phyloP scores from a whole-genome alignment of 2,888 invertebrate genomes.

The Seira musarum region DNA sequence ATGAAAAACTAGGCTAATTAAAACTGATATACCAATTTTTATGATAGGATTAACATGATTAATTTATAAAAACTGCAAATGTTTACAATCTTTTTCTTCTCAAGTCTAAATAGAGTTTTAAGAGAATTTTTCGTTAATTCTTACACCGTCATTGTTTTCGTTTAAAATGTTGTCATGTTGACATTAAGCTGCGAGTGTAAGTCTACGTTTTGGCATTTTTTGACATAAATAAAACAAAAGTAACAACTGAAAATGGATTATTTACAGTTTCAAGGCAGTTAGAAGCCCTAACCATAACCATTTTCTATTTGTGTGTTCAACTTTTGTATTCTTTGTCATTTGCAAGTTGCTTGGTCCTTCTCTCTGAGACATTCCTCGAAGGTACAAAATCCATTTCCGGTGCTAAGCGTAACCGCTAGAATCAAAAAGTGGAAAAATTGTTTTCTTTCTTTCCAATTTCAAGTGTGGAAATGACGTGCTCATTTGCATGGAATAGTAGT shows the following conservation, averaged over 20 bases:
- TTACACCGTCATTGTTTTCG: too few species aligned
- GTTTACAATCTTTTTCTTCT: constrained; percentile 47
- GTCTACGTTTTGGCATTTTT: constrained; percentile 3
- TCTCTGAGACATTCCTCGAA: constrained; percentile 18
- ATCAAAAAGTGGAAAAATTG: neutral
- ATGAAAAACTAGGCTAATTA: neutral
- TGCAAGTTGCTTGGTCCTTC: neutral
- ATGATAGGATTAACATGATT: neutral
- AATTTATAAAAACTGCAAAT: neutral
- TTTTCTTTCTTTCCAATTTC: constrained; percentile 10
- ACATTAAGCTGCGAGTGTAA: too few species aligned
- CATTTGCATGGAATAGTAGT: constrained; percentile 2
- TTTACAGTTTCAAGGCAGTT: too few species aligned
- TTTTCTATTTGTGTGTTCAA: constrained; percentile 19
- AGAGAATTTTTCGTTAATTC: constrained; percentile 17
- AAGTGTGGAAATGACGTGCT: neutral
- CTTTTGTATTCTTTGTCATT: constrained; percentile 23
- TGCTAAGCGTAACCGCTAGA: neutral
- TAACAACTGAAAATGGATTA: constrained; percentile 9
- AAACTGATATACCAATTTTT: neutral
- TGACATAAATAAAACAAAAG: neutral
- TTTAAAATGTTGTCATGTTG: too few species aligned
- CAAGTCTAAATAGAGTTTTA: constrained; percentile 16
- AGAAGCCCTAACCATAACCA: too few species aligned
- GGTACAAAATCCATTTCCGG: constrained; percentile 48